Evolutionary conservation across 2,797 vertebrate species (phyloP), one percentile per base, ranked within the genome.

Genomic region (Siniperca scherzeri): DNA sequence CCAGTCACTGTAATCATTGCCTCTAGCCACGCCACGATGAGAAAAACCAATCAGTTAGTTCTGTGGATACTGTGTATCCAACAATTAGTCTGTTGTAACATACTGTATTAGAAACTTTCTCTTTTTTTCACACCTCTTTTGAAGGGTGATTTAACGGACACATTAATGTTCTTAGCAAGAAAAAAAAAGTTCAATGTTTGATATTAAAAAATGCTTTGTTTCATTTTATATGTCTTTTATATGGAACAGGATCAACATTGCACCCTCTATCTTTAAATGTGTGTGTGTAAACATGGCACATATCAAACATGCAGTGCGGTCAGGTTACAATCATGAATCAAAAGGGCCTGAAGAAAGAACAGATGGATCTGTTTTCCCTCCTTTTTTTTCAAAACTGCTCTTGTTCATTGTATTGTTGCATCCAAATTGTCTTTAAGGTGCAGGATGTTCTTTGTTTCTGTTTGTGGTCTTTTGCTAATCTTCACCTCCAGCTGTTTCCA

Each of bases 21-120:
- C 81, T 91, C 42, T 14, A 91, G 90, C 92, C 76, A 93, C 65
- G 60, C 90, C 89, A 95, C 94, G 90, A 73, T 92, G 95, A 88
- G 92, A 92, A 94, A 94, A 94, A 93, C 89, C 93, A 92, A 96
- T 96, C 92, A 85, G 91, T 95, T 93, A 88, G 95, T 95, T 95
- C 94, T 95, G 96, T 97, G 98, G 97, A 97, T 98, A 97, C 98
- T 75, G 95, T 98, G 98, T 98, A 98, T 99, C 97, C 96, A 97
- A 92, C 94, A 91, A 90, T 77, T 95, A 96, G 95, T 92, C 94
- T 95, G 74, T 77, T 80, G 94, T 96, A 96, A 96, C 95, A 95
- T 96, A 96, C 95, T 82, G 90, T 96, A 96, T 96, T 97, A 96
- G 95, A 81, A 70, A 95, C 95, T 96, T 94, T 95, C 96, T 97